Base-by-base conservation (phyloP, 1,140 invertebrate genomes). In the Drosophila tani region DNA sequence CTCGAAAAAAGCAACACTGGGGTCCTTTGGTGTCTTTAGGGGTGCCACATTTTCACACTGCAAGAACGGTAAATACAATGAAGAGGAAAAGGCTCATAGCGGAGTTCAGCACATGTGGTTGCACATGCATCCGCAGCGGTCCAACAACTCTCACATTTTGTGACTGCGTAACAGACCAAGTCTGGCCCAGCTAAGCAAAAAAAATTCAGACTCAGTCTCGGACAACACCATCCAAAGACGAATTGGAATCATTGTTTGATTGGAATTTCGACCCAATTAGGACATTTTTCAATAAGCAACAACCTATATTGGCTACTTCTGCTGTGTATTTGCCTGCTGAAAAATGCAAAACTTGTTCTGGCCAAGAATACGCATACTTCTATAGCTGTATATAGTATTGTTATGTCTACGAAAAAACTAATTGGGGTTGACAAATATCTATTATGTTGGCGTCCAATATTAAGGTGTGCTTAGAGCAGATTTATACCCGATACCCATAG, bases 261-360 rank as follows among this genome's bases (percentile, higher is more conserved):
- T 85, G 85, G 85, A 88, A 88, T 88, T 88, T 90, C 70, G 71
- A 85, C 81, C 85, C 85, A 88, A 88, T 88, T 88, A 88, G 85
- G 85, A 79, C 56, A 88, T 90, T 88, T 82, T 67, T 88, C 53
- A 81, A 84, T 78, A 70, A 67, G 53, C 68, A 53, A 58, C 56
- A 68, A 62, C 53, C 57, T 56, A 49, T 51, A 65, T 65, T 68
- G 67, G 47, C 51, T 62, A 45, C 24, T 68, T 17, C 46, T 63
- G 58, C 58, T 50, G 19, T 53, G 38, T 57, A 47, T 63, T 70
- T 77, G 87, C 82, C 83, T 50, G 58, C 35, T 75, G 80, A 87
- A 87, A 85, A 90, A 90, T 85, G 81, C 85, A 79, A 88, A 88
- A 79, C 53, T 64, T 59, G 81, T 73, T 17, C 32, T 51, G 68